Percentiles rank a stretch among this genome's conserved stretches.
phyloP scores from a whole-genome alignment of 2,113 vertebrate species.

The Porphyrio hochstetteri region DNA sequence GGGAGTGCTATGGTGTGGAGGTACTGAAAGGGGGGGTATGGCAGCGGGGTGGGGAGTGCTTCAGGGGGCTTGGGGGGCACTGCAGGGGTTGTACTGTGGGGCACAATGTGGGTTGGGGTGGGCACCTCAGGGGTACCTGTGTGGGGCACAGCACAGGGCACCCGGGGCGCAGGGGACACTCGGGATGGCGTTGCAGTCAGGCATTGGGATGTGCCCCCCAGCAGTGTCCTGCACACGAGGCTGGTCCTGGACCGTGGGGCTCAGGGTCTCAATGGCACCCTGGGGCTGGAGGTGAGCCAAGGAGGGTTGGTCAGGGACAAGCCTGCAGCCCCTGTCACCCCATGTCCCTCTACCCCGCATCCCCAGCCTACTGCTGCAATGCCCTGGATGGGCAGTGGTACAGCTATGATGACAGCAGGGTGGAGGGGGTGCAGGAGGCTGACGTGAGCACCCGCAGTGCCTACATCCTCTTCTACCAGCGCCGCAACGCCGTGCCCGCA shows the following conservation, averaged over 20 bases:
- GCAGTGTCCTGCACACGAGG: background rate
- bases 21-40: no score
- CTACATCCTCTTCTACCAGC: slow-evolving; percentile 96
- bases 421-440: slow-evolving; percentile 83
- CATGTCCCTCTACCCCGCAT: background rate
- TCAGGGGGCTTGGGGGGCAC: background rate
- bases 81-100: background rate
- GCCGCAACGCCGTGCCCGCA: slow-evolving; percentile 81
- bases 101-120: background rate
- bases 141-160: background rate
- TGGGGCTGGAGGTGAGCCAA: no score
- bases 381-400: slow-evolving; percentile 92
- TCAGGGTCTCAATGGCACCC: background rate
- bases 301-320: background rate
- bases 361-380: slow-evolving; percentile 90
- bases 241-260: rapidly evolving
- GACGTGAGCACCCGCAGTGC: slow-evolving; percentile 88
- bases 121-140: background rate
- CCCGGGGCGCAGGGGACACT: rapidly evolving
- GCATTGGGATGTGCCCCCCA: background rate
- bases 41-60: no score
- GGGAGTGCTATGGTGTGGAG: background rate
- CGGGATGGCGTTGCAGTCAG: rapidly evolving
- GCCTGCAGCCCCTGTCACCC: rapidly evolving
- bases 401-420: slow-evolving; percentile 90